Evolutionary conservation across 2,113 vertebrate species (phyloP).

Genomic region (Paralichthys olivaceus): DNA sequence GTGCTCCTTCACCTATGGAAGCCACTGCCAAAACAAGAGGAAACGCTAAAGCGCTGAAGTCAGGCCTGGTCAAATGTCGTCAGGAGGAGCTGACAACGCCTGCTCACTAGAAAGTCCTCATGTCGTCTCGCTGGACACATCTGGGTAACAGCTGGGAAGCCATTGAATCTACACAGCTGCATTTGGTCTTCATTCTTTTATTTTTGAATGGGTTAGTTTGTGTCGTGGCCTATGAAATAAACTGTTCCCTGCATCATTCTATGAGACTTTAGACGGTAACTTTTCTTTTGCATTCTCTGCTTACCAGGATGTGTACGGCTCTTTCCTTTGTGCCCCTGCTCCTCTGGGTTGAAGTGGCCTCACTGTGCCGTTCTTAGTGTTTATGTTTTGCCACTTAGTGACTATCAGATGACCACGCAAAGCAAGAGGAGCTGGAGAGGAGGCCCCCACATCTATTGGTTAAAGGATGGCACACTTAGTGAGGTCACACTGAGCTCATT

Average conservation of each 20-base stretch:
- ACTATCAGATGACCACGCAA: constrained; percentile 75
- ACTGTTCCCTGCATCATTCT: background rate
- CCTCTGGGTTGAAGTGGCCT: constrained; percentile 22
- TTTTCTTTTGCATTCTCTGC: constrained; percentile 34
- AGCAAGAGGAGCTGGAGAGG: constrained; percentile 22
- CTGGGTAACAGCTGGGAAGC: constrained; percentile 30
- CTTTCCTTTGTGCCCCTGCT: constrained; percentile 13
- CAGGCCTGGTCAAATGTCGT: constrained; percentile 42
- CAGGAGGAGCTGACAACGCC: constrained; percentile 49
- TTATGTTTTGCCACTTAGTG: constrained; percentile 68
- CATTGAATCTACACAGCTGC: background rate
- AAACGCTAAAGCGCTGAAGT: constrained; percentile 61
- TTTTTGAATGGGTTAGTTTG: background rate
- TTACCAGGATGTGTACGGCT: constrained; percentile 52
- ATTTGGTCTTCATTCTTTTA: background rate
- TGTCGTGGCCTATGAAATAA: background rate
- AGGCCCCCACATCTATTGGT: background rate
- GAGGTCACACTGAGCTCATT: constrained; percentile 3
- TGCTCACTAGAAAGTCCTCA: constrained; percentile 22
- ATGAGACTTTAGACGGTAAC: constrained; percentile 21
- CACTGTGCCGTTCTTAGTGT: constrained; percentile 33
- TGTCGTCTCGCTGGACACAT: constrained; percentile 49
- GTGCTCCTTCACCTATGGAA: constrained; percentile 53
- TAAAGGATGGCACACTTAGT: constrained; percentile 29
- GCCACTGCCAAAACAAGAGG: constrained; percentile 56